Evolutionary conservation across 2,888 invertebrate genomes (phyloP).

Genomic region (Pollenia amentaria): DNA sequence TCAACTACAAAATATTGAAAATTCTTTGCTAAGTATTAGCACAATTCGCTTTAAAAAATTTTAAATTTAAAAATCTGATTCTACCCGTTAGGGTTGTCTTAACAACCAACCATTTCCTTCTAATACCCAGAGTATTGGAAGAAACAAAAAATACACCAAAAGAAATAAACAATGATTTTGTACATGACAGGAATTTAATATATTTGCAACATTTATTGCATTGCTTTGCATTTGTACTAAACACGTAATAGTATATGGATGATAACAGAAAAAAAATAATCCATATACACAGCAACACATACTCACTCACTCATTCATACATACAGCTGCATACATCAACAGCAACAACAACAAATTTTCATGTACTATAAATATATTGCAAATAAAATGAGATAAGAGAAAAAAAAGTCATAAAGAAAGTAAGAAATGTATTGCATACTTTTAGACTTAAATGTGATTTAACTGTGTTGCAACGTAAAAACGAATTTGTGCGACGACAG

Average conservation of each 20-base stretch:
- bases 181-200: conserved; percentile 80
- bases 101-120: neutral
- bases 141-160: conserved; percentile 26
- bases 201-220: conserved; percentile 76
- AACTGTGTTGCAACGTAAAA: conserved; percentile 64
- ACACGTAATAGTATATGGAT: conserved; percentile 63
- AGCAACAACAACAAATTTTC: neutral
- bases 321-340: conserved; percentile 25
- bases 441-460: conserved; percentile 72
- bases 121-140: neutral
- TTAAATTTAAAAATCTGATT: neutral
- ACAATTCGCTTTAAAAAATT: neutral
- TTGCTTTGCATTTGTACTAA: conserved; percentile 70
- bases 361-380: conserved; percentile 21
- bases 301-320: neutral
- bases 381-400: conserved; percentile 12
- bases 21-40: too few species aligned
- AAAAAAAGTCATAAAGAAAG: conserved; percentile 29
- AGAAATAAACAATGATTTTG: conserved; percentile 75
- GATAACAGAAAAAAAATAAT: conserved; percentile 35
- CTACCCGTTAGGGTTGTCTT: neutral
- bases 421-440: conserved; percentile 71
- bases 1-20: too few species aligned
- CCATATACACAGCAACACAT: conserved; percentile 10
- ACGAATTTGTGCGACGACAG: conserved; percentile 65